Base-by-base conservation (phyloP, 2,113 vertebrate genomes). In the Bos indicus region DNA sequence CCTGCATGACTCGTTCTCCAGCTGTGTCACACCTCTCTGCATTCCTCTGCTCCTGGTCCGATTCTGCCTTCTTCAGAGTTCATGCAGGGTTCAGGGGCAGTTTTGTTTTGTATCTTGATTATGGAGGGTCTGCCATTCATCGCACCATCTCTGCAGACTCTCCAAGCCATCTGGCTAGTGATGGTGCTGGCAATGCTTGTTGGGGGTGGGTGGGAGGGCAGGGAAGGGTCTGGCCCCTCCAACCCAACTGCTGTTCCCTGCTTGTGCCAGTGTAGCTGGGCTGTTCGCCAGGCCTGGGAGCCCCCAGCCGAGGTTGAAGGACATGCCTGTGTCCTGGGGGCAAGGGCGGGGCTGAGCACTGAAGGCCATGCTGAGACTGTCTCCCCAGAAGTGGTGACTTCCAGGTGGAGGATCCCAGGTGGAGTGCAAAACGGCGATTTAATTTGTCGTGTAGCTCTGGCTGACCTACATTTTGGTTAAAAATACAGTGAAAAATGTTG, bases 1-100 rank as follows among this genome's bases (percentile, higher is more conserved):
- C 67, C 13, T 1, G 25, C 2, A 1, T 5, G 2, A 33, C 43
- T 7, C 3, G 3, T 30, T n/a, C 8, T 25, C 40, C 2, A 1
- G 11, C 46, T 6, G 43, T 9, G 26, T n/a, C 62, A 1, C 0
- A 16, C 60, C 48, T 17, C 16, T 40, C 21, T 74, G 7, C 11
- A 15, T 36, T 40, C 12, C 57, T 48, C 36, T 40, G 52, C 52
- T 15, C 13, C 13, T 12, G 17, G 1, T 21, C 43, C 2, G 25
- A 14, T 30, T 25, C 33, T 9, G 54, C 43, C 71, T 12, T 30
- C 71, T 36, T 59, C 3, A 25, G 67, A 4, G 0, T 36, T 43
- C 26, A 6, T 4, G 0, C 17, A 10, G 33, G 17, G 25, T 15
- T 30, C 7, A 17, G 33, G 43, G 87, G 7, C 52, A 21, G 74